Percentiles rank a stretch among this genome's conserved stretches.
Evolutionary conservation across 2,797 vertebrate species (phyloP).

Genomic region (Masticophis lateralis): DNA sequence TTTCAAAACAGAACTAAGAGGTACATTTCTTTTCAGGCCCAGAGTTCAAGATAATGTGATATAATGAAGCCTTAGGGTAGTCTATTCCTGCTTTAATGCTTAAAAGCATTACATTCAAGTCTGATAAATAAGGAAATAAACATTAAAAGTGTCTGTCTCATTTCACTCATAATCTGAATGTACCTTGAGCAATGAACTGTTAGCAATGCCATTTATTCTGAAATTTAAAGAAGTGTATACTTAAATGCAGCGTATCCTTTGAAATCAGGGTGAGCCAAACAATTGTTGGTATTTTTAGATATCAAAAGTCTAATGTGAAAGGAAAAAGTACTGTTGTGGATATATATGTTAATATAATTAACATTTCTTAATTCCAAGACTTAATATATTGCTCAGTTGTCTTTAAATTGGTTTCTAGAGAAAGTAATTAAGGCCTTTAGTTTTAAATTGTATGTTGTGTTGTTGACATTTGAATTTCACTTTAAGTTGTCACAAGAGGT

Average conservation of each 20-base stretch:
- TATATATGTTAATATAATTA: constrained; percentile 12
- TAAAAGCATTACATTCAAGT: background rate
- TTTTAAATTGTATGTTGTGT: constrained; percentile 5
- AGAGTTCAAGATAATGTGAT: background rate
- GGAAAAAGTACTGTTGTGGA: background rate
- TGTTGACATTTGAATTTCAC: background rate
- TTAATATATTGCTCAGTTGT: constrained; percentile 1
- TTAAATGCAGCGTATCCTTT: constrained; percentile 35
- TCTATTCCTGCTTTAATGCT: background rate
- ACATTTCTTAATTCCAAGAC: background rate
- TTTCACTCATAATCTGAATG: constrained; percentile 11
- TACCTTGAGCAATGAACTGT: constrained; percentile 14
- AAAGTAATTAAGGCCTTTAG: constrained; percentile 9
- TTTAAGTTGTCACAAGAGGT: background rate
- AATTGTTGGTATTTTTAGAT: constrained; percentile 27
- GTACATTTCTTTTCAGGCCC: background rate
- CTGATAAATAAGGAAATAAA: background rate
- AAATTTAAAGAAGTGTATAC: constrained; percentile 35
- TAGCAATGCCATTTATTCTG: constrained; percentile 12
- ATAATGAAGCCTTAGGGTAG: background rate
- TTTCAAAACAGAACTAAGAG: background rate
- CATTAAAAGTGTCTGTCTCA: background rate
- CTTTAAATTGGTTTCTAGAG: background rate
- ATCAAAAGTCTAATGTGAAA: constrained; percentile 12
- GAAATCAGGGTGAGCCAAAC: background rate